Evolutionary conservation across 2,888 invertebrate genomes (phyloP).

Genomic region (Xestia sexstrigata): DNA sequence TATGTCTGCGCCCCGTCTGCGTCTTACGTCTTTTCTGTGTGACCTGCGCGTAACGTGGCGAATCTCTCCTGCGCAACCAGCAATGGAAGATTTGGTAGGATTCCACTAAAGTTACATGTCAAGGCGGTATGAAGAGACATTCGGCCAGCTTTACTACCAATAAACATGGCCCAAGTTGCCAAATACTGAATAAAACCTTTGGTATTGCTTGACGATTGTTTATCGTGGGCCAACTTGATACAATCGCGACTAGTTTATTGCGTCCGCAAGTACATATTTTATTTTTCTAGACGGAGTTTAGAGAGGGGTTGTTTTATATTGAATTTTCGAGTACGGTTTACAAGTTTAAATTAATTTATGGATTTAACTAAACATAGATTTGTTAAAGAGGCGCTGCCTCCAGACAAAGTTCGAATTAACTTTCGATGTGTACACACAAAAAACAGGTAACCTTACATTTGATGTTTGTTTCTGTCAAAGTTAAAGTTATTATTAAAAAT

Average conservation of each 20-base stretch:
- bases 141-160: conserved; percentile 57
- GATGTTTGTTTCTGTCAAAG: not conserved
- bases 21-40: too few species aligned
- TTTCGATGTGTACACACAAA: not conserved
- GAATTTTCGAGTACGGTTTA: not conserved
- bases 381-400: not conserved
- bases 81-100: conserved; percentile 52
- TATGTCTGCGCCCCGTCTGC: too few species aligned
- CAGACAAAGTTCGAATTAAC: not conserved
- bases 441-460: not conserved
- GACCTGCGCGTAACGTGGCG: not conserved
- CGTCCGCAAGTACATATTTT: conserved; percentile 22
- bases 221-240: conserved; percentile 32
- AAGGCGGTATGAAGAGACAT: conserved; percentile 57
- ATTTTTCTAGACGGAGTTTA: conserved; percentile 33
- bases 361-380: not conserved
- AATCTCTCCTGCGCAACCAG: not conserved
- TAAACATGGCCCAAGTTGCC: conserved; percentile 58
- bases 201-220: conserved; percentile 50
- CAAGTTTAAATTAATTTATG: not conserved
- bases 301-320: not conserved
- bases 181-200: conserved; percentile 58
- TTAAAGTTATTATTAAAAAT: not conserved
- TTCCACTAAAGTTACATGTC: conserved; percentile 65
- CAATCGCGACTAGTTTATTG: conserved; percentile 47